phyloP scores from a whole-genome alignment of 2,888 invertebrate species.

The Ditylenchus weischeri region DNA sequence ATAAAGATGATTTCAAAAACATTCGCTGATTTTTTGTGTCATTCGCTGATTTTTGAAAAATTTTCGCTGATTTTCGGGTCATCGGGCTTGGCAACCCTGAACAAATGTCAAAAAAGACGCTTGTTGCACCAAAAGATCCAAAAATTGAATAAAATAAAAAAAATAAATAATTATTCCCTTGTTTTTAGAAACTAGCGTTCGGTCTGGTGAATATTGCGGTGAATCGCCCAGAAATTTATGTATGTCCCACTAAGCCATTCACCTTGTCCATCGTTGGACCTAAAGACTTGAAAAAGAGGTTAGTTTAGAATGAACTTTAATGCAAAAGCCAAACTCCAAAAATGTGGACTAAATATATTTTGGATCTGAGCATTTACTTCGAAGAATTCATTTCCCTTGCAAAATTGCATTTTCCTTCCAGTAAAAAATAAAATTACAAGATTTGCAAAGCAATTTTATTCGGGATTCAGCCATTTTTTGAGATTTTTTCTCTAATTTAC shows the following conservation, averaged over 20 bases:
- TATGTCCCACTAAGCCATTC: slow-evolving; percentile 1
- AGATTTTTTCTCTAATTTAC: neutral
- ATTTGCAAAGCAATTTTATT: neutral
- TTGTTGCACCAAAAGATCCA: too few relatives aligned
- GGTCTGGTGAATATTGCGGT: slow-evolving; percentile 14
- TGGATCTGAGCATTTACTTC: neutral
- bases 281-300: slow-evolving; percentile 23
- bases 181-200: slow-evolving; percentile 20
- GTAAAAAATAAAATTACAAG: too few relatives aligned
- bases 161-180: neutral
- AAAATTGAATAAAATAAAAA: too few relatives aligned
- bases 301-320: slow-evolving; percentile 7
- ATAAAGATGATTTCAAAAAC: too few relatives aligned
- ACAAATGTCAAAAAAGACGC: too few relatives aligned
- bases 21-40: too few relatives aligned
- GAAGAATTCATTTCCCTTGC: neutral
- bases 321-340: neutral
- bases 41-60: too few relatives aligned
- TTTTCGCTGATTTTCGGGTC: too few relatives aligned
- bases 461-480: neutral
- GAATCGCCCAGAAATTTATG: slow-evolving; percentile 18
- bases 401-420: too few relatives aligned
- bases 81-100: too few relatives aligned
- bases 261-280: slow-evolving; percentile 23
- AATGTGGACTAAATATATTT: neutral